phyloP scores from a whole-genome alignment of 2,888 invertebrate genomes.

The Agonopterix subpropinquella region DNA sequence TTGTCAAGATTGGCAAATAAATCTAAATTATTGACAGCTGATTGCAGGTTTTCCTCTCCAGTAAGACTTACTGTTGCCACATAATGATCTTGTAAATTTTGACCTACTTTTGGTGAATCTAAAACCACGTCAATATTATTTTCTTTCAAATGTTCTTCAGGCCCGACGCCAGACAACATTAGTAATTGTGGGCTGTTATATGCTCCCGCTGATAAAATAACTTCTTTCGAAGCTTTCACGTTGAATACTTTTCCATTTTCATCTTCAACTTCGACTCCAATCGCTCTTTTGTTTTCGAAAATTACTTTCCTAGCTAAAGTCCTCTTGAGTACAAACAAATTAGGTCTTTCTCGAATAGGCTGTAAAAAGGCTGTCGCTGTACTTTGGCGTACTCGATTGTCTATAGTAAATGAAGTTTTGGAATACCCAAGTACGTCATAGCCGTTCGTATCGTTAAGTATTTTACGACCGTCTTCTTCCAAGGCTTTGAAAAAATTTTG shows the following conservation, averaged over 20 bases:
- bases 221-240: conserved; percentile 1
- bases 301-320: conserved; percentile 24
- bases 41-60: no score
- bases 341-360: conserved; percentile 36
- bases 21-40: no score
- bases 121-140: neutral
- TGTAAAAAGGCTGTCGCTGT: conserved; percentile 28
- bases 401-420: neutral
- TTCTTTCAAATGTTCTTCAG: neutral
- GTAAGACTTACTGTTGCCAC: neutral
- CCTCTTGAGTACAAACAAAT: conserved; percentile 60
- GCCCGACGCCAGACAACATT: neutral
- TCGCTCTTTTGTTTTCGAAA: conserved; percentile 29
- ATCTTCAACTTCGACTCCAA: neutral
- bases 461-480: neutral
- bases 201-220: conserved; percentile 4
- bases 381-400: neutral
- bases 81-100: neutral
- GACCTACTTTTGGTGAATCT: neutral
- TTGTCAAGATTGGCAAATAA: no score
- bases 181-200: neutral
- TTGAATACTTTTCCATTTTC: conserved; percentile 4
- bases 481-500: neutral
- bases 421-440: neutral
- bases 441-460: neutral